Conservation (phyloP, 2,888 invertebrate species). For the Drosophila aldrichi region DNA sequence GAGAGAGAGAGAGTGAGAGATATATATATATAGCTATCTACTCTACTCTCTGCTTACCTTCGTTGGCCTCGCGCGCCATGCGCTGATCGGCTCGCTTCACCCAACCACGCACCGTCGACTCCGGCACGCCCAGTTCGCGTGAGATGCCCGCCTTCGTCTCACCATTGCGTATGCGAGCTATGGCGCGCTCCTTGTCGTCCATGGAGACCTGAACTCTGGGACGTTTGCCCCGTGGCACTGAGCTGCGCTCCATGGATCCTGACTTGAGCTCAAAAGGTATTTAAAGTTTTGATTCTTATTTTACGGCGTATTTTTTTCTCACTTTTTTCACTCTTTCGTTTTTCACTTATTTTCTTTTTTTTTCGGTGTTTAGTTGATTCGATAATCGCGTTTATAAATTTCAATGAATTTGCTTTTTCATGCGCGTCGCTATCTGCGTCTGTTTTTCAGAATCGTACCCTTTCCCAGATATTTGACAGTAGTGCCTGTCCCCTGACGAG, state of each 20-base stretch:
- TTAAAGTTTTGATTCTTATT: neutral
- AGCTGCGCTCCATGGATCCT: constrained; percentile 47
- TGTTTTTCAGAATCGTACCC: constrained; percentile 32
- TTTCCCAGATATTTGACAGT: constrained; percentile 48
- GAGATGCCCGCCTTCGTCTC: constrained; percentile 73
- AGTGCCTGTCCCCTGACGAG: constrained; percentile 18
- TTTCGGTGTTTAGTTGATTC: no score
- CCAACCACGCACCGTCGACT: constrained; percentile 73
- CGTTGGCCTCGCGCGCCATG: constrained; percentile 42
- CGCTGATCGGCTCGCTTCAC: constrained; percentile 71
- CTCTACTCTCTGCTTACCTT: constrained; percentile 45
- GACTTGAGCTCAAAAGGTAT: neutral
- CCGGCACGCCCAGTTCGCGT: constrained; percentile 70
- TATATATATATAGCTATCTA: no score
- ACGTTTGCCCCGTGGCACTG: constrained; percentile 63
- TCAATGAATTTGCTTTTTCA: constrained; percentile 31
- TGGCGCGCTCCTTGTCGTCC: constrained; percentile 67
- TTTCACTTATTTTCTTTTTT: neutral
- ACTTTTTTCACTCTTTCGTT: no score
- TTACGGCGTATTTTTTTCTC: neutral
- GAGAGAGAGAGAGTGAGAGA: no score
- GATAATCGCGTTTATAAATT: constrained; percentile 31
- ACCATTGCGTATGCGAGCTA: constrained; percentile 67
- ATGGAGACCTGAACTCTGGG: constrained; percentile 67
- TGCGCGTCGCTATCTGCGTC: constrained; percentile 31